Evolutionary conservation across 1,140 invertebrate species (phyloP).

Genomic region (Hylaeus volcanicus): DNA sequence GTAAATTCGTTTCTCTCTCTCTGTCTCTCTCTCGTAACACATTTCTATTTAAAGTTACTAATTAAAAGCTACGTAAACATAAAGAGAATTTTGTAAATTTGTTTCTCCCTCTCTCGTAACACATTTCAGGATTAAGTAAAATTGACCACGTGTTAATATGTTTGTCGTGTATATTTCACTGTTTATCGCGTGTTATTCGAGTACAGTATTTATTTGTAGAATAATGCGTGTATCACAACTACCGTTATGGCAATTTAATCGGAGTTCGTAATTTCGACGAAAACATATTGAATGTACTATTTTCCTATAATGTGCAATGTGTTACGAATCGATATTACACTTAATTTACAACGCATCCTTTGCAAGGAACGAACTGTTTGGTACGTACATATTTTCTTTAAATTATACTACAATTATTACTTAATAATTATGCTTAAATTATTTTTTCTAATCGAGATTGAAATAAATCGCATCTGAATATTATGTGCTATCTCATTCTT

Average conservation of each 20-base stretch:
- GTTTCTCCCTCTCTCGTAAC: no score
- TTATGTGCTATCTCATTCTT: not conserved
- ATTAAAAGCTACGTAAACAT: no score
- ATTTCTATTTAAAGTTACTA: no score
- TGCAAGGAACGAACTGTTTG: conserved; percentile 16
- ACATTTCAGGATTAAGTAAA: not conserved
- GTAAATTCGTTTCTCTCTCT: no score
- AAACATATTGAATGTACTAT: not conserved
- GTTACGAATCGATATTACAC: not conserved
- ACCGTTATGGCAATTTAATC: conserved; percentile 4
- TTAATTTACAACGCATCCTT: conserved; percentile 11
- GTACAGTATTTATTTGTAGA: conserved; percentile 15
- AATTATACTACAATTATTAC: conserved; percentile 9
- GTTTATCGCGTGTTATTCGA: not conserved
- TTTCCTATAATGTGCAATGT: conserved; percentile 2
- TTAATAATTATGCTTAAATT: not conserved
- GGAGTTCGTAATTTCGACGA: not conserved
- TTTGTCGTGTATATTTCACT: conserved; percentile 29
- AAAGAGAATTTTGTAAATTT: no score
- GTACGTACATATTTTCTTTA: conserved; percentile 17
- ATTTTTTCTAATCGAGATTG: not conserved
- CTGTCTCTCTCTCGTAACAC: no score
- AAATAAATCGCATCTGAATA: conserved; percentile 5
- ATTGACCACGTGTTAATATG: not conserved
- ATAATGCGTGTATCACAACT: conserved; percentile 23